Evolutionary conservation across 2,888 invertebrate species (phyloP), one percentile per base, ranked within the genome.

Genomic region (Calameuta pallipes): DNA sequence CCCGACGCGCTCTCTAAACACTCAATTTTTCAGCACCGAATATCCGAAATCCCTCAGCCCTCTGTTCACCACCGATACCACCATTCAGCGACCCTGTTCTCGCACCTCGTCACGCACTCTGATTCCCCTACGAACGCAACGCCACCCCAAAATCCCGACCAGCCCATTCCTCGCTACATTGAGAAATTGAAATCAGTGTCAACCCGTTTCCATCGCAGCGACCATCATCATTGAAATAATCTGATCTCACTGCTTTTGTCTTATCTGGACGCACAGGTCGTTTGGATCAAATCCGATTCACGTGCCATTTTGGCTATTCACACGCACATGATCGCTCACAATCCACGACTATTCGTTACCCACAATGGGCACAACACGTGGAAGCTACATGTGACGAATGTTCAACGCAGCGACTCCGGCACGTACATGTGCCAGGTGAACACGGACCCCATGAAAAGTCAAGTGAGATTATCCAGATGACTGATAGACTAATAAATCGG

Each of bases 371-470:
- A 91, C 85, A 89, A 89, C 82, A 89, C 90, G 79, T 93, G 92
- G 92, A 90, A 92, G 78, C 87, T 93, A 78, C 89, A 90, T 83
- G 91, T 93, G 82, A 90, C 90, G 81, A 90, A 91, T 80, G 92
- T 92, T 12, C 91, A 91, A 85, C 90, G 90, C 83, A 89, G 89
- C 79, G 93, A 93, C 84, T 89, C 88, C 69, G 93, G 93, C 36
- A 89, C 89, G 31, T 93, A 93, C 88, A 92, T 92, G 91, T 92
- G 92, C 84, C 92, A 92, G 85, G 89, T 91, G 73, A 92, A 92
- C 86, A 92, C 91, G 31, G 88, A 88, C 73, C 92, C 89, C 4
- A 88, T 88, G 86, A 81, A 84, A 35, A 87, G 84, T 76, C 88
- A 87, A 85, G 89, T 89, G 75, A 81, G 77, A 76, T 33, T 11